Evolutionary conservation across 1,140 invertebrate species (phyloP), one percentile per base, ranked within the genome.

Genomic region (Berghia stephanieae): DNA sequence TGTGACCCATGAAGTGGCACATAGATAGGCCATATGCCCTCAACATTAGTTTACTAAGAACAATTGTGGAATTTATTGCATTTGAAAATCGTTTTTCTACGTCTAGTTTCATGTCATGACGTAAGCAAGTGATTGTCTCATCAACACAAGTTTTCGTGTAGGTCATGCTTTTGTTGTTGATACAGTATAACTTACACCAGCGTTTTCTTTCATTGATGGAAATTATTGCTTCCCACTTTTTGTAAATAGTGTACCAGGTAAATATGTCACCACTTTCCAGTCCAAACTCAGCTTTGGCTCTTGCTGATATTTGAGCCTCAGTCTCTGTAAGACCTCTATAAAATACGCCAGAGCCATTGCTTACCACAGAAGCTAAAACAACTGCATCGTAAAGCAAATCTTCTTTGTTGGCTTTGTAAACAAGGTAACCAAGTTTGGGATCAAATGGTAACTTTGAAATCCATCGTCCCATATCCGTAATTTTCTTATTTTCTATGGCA

Each of bases 181-280:
- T 78, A 18, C 79, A 78, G 71, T 88, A 84, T 42, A 76, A 46
- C 5, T 78, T n/a, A 68, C 87, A 87, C 86, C 86, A 87, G n/a
- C n/a, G n/a, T n/a, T n/a, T n/a, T n/a, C 52, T 80, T n/a, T 27
- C 57, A 13, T 60, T 6, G 21, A 67, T 76, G 18, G 24, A 34
- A 36, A 43, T 40, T 18, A 49, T 24, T 13, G 44, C 5, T 5
- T 13, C 21, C 83, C 85, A 88, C 49, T 80, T 79, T 83, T 94
- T 93, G 86, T 93, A 98, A n/a, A 98, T 93, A 88, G 97, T 97
- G 1, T 99, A 88, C 43, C 97, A 90, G 18, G 95, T 98, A 4
- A 99, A 91, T 85, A 97, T 95, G 91, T 99, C 98, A 10, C 98
- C 97, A 82, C 95, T 92, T 27, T 92, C 90, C 0, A 95, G 94